Percentiles rank a stretch among this genome's conserved stretches.
These are phyloP conservation scores for Falco novaeseelandiae DNA, from an alignment of 2,797 vertebrate species.

Conservation along the genomic window DNA sequence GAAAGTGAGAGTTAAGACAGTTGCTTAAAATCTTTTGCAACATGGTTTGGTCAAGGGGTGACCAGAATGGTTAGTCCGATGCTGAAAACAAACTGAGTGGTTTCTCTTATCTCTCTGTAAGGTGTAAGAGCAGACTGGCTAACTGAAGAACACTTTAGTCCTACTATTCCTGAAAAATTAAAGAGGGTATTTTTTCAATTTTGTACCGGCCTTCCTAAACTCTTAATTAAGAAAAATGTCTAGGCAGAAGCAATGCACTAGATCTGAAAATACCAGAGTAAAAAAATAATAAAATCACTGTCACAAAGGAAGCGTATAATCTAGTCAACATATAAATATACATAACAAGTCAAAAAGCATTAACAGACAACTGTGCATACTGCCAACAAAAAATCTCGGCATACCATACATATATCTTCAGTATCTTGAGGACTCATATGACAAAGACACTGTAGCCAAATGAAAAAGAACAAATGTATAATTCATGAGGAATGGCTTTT, in stretches of 20 bases:
- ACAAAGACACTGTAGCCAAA: constrained; percentile 65
- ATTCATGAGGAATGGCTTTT: constrained; percentile 74
- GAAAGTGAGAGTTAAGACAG: not conserved
- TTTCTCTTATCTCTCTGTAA: not conserved
- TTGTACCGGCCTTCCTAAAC: not conserved
- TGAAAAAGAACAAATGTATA: constrained; percentile 72
- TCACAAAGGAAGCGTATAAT: not conserved
- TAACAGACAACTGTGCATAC: not conserved
- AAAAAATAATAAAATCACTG: not conserved
- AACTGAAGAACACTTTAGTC: not conserved
- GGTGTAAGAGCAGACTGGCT: not conserved
- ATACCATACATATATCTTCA: constrained; percentile 29
- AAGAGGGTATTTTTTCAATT: not conserved
- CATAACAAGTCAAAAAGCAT: not conserved
- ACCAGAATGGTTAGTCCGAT: not conserved
- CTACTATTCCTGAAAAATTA: not conserved
- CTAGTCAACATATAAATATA: constrained; percentile 15
- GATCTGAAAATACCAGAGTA: not conserved
- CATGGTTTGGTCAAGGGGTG: not conserved
- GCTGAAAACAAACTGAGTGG: not conserved
- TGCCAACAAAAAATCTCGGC: constrained; percentile 36
- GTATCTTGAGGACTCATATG: constrained; percentile 60
- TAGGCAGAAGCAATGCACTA: not conserved
- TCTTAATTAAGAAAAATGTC: not conserved
- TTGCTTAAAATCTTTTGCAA: not conserved